These are phyloP conservation scores for Falco columbarius DNA, from an alignment of 2,797 vertebrate species.

Conservation along the genomic window DNA sequence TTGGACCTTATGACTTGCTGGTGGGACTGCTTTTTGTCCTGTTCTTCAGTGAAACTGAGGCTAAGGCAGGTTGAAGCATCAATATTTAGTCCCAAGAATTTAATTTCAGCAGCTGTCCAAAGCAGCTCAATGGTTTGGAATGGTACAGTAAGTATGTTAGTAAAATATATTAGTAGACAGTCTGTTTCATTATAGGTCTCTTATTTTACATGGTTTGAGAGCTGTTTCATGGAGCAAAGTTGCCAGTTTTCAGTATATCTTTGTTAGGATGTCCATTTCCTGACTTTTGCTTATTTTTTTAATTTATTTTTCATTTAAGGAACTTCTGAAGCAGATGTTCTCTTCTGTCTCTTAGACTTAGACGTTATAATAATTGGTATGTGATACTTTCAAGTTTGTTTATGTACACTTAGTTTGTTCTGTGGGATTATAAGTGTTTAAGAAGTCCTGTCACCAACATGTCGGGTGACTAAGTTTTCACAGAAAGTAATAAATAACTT, in stretches of 20 bases:
- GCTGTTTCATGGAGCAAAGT: not conserved
- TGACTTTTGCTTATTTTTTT: not conserved
- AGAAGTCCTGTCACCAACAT: not conserved
- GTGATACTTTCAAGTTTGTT: not conserved
- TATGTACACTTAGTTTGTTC: not conserved
- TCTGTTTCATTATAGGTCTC: not conserved
- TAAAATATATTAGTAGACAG: not conserved
- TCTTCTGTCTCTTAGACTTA: not conserved
- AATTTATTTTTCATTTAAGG: not conserved
- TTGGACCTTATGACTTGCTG: not conserved
- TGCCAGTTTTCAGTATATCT: not conserved
- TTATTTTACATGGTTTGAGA: not conserved
- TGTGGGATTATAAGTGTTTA: not conserved
- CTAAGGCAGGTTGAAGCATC: not conserved
- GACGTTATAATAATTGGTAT: not conserved
- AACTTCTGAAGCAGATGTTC: not conserved
- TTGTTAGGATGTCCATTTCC: not conserved
- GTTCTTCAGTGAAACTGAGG: not conserved
- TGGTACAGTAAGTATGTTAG: not conserved
- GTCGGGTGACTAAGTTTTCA: not conserved
- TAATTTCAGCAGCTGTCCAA: not conserved
- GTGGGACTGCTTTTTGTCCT: not conserved
- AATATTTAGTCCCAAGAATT: not conserved
- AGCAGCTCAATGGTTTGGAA: not conserved
- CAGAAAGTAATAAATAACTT: not conserved